Base-by-base conservation (phyloP, 2,888 invertebrate genomes). In the Anthoptus insignis region DNA sequence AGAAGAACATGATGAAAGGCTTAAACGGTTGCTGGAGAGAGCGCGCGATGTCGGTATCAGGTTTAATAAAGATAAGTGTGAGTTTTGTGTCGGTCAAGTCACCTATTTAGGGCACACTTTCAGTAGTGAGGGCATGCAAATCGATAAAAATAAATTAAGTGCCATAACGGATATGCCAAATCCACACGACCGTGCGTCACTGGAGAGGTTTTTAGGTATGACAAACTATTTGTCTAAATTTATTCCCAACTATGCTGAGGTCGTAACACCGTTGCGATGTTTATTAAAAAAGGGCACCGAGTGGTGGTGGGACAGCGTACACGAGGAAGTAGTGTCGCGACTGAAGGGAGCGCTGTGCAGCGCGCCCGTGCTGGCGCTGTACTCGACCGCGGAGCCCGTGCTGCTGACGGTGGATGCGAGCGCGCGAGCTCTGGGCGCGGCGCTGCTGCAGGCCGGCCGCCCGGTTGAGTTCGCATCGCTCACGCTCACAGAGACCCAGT, bases 131-230 rank as follows among this genome's bases (percentile, higher is more conserved):
- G 37, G 37, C 4, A 37, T 37, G 37, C 37, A 37, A n/a, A 37
- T 37, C 58, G 73, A 72, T 49, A 4, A n/a, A 0, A n/a, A 8
- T 3, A 72, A 74, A 29, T 3, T 74, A 0, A 70, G 64, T 22
- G 75, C 74, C 0, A 71, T 76, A 0, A 39, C 7, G 29, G 57
- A 73, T 0, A 73, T 37, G 37, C 37, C 37, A 4, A 37, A n/a
- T 4, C 37, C 37, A 37, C 3, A n/a, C 2, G 37, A 37, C n/a
- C 37, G n/a, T 3, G n/a, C n/a, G 9, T 37, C n/a, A 11, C 32
- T 76, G 11, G 75, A 76, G 22, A 59, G 75, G 8, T 78, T 76
- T 63, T 13, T 78, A 2, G 74, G 76, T 0, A 65, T 69, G 65
- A 53, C 71, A 0, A 74, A 76, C 56, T 76, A 74, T 59, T 37